Base-by-base conservation (phyloP, 2,888 invertebrate species). In the Diarsia rubi region DNA sequence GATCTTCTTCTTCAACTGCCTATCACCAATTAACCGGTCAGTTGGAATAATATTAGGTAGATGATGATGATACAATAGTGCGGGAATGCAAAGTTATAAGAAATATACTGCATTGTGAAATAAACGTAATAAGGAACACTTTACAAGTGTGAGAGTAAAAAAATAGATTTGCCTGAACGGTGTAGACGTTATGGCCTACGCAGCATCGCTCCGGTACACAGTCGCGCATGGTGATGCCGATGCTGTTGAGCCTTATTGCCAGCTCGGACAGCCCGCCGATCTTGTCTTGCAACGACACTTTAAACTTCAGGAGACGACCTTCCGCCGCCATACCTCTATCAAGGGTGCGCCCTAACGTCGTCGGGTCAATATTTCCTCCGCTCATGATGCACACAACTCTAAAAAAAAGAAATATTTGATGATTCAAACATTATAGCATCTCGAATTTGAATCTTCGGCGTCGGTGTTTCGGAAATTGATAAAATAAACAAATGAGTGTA, bases 151-250 rank as follows among this genome's bases (percentile, higher is more conserved):
- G 57, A 16, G 27, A 24, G 14, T 14, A 9, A 24, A 16, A 24
- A 24, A 27, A 5, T 8, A 14, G 4, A 47, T 0, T 45, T 87
- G 94, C 96, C 92, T 94, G 93, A 44, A 92, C 89, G 69, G 91
- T 93, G 81, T 98, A 99, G 21, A 99, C 98, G 91, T 99, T 99
- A 37, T 98, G 97, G 81, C 98, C 98, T 24, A 99, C 97, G 99
- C 99, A 99, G 5, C 99, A 99, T 71, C 99, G 97, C 92, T 99
- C 99, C 87, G 99, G 99, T 91, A 99, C 98, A 78, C 99, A 99
- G 92, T 99, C 99, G 91, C 99, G 98, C 83, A 99, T 97, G 27
- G 98, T 98, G 8, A 98, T 98, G 0, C 99, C 99, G 63, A 98
- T 95, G 19, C 97, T 95, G 1, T 98, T 97, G 52, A 99, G 95